These are phyloP conservation scores for Amphipoea lucens DNA, from an alignment of 2,888 invertebrate genomes.

Conservation along the genomic window DNA sequence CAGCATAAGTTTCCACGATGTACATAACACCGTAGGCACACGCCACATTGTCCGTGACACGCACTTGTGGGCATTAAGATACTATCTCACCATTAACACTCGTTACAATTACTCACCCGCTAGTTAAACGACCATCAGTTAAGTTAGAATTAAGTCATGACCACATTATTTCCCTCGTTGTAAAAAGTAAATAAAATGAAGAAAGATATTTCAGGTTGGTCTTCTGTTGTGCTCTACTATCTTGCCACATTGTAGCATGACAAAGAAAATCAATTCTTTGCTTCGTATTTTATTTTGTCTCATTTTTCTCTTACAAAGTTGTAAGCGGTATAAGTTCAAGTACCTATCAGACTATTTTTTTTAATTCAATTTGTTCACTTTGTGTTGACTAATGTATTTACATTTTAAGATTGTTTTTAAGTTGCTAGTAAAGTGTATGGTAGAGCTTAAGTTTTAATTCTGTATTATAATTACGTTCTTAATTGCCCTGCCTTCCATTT, in stretches of 20 bases:
- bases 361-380: background rate
- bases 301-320: conserved; percentile 30
- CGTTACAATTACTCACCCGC: conserved; percentile 65
- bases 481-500: conserved; percentile 3
- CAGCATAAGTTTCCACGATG: conserved; percentile 42
- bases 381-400: conserved; percentile 7
- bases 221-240: conserved; percentile 10
- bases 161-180: background rate
- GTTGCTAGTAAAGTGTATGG: background rate
- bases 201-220: background rate
- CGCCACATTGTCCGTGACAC: conserved; percentile 36
- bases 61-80: conserved; percentile 54
- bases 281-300: conserved; percentile 37
- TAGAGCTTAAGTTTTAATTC: conserved; percentile 13
- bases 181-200: conserved; percentile 24
- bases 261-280: conserved; percentile 51
- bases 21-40: conserved; percentile 17
- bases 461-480: conserved; percentile 8
- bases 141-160: conserved; percentile 45
- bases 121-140: conserved; percentile 55
- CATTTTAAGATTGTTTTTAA: conserved; percentile 19
- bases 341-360: conserved; percentile 1
- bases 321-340: conserved; percentile 18
- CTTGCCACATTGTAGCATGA: conserved; percentile 27
- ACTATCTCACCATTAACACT: conserved; percentile 53